These are phyloP conservation scores for Junonia oenone DNA, from an alignment of 2,888 invertebrate species.

Conservation along the genomic window DNA sequence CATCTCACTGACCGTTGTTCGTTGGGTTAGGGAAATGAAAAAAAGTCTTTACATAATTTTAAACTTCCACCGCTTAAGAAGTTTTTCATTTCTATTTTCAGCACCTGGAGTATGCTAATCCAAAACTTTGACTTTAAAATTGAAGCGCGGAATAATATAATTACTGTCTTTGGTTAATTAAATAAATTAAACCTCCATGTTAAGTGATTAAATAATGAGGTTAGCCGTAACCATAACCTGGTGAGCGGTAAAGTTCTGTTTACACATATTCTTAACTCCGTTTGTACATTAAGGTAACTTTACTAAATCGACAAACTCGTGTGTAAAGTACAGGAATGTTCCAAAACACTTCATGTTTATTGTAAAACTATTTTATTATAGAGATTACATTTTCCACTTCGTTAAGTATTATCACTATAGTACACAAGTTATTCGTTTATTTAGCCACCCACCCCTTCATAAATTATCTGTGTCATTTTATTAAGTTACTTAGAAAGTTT, in stretches of 20 bases:
- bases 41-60: constrained; percentile 18
- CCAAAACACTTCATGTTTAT: too few relatives aligned
- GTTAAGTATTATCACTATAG: too few relatives aligned
- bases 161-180: constrained; percentile 1
- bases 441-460: too few relatives aligned
- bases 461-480: too few relatives aligned
- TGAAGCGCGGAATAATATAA: constrained; percentile 1
- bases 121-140: background rate
- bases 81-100: constrained; percentile 15
- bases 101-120: constrained; percentile 12
- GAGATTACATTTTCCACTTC: too few relatives aligned
- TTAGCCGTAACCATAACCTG: background rate
- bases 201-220: background rate
- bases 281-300: background rate
- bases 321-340: background rate
- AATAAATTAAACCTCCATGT: background rate
- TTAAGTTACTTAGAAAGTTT: too few relatives aligned
- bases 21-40: constrained; percentile 13
- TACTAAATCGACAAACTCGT: background rate
- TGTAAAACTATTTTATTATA: too few relatives aligned
- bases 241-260: background rate
- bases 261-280: background rate
- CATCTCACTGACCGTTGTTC: constrained; percentile 4
- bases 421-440: too few relatives aligned
- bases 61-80: constrained; percentile 14